A percentile compares a stretch with the other conserved stretches of the same genome.
These are phyloP conservation scores for Coenonympha arcania DNA, from an alignment of 2,888 invertebrate species.

Conservation along the genomic window DNA sequence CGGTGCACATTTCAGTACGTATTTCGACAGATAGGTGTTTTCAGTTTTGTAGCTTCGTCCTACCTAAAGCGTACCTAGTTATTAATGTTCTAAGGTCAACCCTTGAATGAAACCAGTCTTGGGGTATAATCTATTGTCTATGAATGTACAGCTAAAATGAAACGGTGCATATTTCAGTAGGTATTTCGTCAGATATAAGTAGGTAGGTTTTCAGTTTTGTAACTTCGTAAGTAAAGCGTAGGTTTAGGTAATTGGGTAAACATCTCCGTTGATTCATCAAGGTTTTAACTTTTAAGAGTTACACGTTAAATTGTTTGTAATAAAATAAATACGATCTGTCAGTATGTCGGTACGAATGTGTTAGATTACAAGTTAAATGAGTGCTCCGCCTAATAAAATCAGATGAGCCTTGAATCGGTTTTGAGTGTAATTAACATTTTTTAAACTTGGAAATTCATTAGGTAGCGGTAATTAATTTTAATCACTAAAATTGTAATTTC, in stretches of 20 bases:
- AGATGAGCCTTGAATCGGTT: background rate
- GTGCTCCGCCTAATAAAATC: background rate
- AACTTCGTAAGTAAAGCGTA: background rate
- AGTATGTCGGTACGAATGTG: background rate
- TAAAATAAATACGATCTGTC: background rate
- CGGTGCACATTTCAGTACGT: too few relatives aligned
- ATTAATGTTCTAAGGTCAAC: background rate
- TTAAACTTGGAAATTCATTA: background rate
- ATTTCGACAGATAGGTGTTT: too few relatives aligned
- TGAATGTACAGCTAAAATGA: too few relatives aligned
- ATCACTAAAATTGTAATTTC: background rate
- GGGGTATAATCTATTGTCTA: too few relatives aligned
- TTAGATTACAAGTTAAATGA: background rate
- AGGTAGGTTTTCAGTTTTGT: too few relatives aligned
- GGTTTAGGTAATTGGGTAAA: background rate
- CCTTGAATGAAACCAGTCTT: too few relatives aligned
- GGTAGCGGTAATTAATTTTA: slow-evolving; percentile 7
- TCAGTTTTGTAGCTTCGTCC: too few relatives aligned
- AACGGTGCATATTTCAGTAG: too few relatives aligned
- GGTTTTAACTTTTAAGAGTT: background rate
- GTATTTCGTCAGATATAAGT: too few relatives aligned
- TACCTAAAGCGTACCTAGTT: background rate
- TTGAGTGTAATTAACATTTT: background rate
- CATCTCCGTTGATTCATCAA: background rate
- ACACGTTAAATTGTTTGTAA: too few relatives aligned